phyloP scores from a whole-genome alignment of 2,888 invertebrate genomes.

The Eudasyphora cyanicolor region DNA sequence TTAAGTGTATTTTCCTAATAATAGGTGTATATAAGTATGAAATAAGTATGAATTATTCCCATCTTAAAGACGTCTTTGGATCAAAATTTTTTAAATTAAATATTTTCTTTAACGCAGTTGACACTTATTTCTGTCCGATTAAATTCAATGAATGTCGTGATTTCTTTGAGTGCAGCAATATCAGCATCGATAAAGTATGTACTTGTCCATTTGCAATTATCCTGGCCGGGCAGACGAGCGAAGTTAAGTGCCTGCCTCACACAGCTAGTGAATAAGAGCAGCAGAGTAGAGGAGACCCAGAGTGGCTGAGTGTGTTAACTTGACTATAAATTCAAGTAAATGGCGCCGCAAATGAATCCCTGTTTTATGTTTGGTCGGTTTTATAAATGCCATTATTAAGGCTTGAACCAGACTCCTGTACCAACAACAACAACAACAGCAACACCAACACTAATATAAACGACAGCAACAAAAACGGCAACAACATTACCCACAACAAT shows the following conservation, averaged over 20 bases:
- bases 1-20: too few species aligned
- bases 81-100: too few species aligned
- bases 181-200: not conserved
- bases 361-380: slow-evolving; percentile 30
- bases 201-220: slow-evolving; percentile 30
- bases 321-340: slow-evolving; percentile 41
- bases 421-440: not conserved
- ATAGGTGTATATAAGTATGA: too few species aligned
- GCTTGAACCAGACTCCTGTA: not conserved
- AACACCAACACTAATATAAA: too few species aligned
- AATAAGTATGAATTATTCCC: too few species aligned
- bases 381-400: slow-evolving; percentile 29
- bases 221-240: not conserved
- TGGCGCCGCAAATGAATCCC: slow-evolving; percentile 44
- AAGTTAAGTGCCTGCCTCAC: slow-evolving; percentile 10
- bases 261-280: not conserved
- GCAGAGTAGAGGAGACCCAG: not conserved
- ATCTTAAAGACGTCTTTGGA: too few species aligned
- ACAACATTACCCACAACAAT: not conserved
- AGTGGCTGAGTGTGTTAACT: slow-evolving; percentile 15
- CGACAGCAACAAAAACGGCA: not conserved
- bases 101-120: too few species aligned
- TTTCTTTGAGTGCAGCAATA: too few species aligned
- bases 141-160: too few species aligned
- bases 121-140: too few species aligned